These are phyloP conservation scores for Paragorgia papillata DNA, from an alignment of 92 coral and sea anemone species.

Conservation along the genomic window DNA sequence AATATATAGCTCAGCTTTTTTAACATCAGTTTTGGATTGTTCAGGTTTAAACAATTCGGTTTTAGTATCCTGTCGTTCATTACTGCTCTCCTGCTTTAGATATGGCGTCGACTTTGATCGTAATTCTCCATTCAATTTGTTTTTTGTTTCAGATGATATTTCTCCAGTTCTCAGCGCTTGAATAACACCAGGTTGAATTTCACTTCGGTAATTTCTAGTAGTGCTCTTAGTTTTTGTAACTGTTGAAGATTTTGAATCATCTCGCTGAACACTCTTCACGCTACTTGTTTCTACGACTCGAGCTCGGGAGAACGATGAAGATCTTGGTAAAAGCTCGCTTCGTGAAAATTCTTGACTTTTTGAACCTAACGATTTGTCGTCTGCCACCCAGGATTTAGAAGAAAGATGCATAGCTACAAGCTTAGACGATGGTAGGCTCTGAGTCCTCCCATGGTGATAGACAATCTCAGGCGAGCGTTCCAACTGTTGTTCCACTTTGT, in stretches of 20 bases:
- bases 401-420: constrained; percentile 11
- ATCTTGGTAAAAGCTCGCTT: constrained; percentile 17
- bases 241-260: constrained; percentile 9
- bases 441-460: constrained; percentile 21
- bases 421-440: constrained; percentile 37
- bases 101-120: neutral
- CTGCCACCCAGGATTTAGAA: constrained; percentile 32
- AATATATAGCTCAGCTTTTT: no score
- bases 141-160: neutral
- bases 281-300: constrained; percentile 32
- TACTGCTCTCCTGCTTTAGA: neutral
- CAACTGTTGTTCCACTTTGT: neutral
- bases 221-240: neutral
- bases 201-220: neutral
- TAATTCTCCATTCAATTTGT: neutral
- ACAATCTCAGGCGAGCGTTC: neutral
- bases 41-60: no score
- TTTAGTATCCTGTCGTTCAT: neutral
- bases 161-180: constrained; percentile 32
- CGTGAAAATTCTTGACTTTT: neutral
- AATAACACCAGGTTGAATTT: neutral
- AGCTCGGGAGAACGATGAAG: constrained; percentile 42
- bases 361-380: neutral
- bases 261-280: constrained; percentile 1
- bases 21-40: no score